Conservation (phyloP, 2,797 vertebrate genomes). For the Balearica regulorum region DNA sequence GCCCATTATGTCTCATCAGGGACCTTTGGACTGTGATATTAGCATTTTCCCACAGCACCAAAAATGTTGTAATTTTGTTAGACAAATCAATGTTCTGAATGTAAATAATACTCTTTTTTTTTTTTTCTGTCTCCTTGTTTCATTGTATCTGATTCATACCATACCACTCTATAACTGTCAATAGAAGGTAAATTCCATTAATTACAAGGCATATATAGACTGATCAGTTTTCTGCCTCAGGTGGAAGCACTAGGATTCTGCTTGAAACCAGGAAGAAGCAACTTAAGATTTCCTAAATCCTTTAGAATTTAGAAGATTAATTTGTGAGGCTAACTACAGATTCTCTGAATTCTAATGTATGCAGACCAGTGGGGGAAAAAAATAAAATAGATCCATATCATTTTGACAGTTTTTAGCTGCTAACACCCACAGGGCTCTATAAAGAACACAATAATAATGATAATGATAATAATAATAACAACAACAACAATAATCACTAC, state of each 20-base stretch:
- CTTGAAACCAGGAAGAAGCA: background rate
- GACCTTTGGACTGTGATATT: background rate
- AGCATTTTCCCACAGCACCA: background rate
- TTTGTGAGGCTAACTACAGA: background rate
- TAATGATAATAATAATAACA: background rate
- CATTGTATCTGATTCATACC: background rate
- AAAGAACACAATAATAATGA: background rate
- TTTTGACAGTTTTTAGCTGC: background rate
- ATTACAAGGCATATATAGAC: background rate
- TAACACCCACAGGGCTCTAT: background rate
- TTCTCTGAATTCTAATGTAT: background rate
- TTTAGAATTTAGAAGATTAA: background rate
- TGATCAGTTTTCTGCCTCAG: background rate
- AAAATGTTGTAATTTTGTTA: background rate
- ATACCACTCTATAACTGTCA: background rate
- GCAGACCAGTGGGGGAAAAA: background rate
- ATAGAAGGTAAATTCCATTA: background rate
- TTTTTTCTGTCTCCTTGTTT: background rate
- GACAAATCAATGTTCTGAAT: background rate
- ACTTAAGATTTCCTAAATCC: background rate
- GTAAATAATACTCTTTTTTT: background rate
- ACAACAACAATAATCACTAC: background rate
- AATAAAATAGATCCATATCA: too few relatives aligned
- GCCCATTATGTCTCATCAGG: background rate
- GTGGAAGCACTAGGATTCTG: background rate